These are phyloP conservation scores for Nasonia oneida DNA, from an alignment of 2,888 invertebrate species.

Conservation along the genomic window DNA sequence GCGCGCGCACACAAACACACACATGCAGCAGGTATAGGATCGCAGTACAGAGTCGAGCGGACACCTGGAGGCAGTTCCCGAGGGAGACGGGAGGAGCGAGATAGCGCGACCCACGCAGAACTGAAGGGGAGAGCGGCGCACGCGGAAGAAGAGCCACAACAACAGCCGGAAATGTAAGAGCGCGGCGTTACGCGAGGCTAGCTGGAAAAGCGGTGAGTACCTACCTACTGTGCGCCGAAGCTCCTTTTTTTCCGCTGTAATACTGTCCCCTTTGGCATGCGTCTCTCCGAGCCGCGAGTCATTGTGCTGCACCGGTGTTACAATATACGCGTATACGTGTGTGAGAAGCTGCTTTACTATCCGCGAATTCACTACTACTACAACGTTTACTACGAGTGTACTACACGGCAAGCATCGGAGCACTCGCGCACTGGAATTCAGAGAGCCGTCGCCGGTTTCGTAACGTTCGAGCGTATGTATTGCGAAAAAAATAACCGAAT, in stretches of 20 bases:
- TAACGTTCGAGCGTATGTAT: background rate
- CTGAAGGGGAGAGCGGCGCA: background rate
- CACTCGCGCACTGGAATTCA: background rate
- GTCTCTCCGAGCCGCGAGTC: background rate
- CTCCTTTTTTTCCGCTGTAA: background rate
- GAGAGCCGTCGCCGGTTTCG: conserved; percentile 6
- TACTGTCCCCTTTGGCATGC: background rate
- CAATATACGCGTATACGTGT: background rate
- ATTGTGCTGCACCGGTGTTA: conserved; percentile 2
- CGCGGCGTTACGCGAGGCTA: conserved; percentile 24
- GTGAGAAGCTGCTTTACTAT: background rate
- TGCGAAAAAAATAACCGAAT: conserved; percentile 2
- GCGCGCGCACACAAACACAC: background rate
- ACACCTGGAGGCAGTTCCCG: background rate
- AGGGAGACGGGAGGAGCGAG: background rate
- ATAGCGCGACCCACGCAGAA: background rate
- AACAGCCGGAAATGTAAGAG: conserved; percentile 66
- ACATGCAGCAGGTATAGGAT: background rate
- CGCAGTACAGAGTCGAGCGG: background rate
- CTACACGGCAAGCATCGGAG: background rate
- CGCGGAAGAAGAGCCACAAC: conserved; percentile 21
- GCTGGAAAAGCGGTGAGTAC: conserved; percentile 67
- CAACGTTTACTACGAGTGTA: background rate
- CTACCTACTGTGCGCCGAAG: background rate
- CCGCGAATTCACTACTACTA: conserved; percentile 10